Evolutionary conservation across 1,140 invertebrate genomes (phyloP).

Genomic region (Orius insidiosus): DNA sequence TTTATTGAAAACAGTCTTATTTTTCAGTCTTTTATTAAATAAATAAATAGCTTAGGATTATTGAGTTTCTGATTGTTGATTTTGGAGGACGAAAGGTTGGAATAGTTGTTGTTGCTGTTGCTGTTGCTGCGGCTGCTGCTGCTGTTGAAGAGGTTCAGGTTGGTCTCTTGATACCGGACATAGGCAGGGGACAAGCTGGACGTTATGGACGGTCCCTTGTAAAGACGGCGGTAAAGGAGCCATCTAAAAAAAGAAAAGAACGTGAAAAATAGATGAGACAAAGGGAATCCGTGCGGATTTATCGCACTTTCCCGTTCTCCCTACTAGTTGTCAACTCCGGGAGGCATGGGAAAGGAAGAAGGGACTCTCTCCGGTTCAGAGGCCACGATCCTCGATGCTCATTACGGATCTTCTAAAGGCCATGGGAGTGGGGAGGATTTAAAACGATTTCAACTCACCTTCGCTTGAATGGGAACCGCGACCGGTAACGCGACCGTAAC

Average conservation of each 20-base stretch:
- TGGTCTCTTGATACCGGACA: slow-evolving; percentile 13
- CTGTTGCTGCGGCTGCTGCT: background rate
- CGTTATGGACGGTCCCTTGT: slow-evolving; percentile 13
- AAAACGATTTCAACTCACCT: slow-evolving; percentile 8
- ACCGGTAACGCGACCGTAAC: slow-evolving; percentile 8
- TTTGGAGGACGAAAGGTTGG: no score
- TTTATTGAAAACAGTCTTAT: no score
- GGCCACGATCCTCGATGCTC: no score
- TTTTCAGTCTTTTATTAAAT: no score
- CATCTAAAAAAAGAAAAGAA: background rate
- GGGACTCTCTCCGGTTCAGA: no score
- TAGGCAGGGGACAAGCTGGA: slow-evolving; percentile 15
- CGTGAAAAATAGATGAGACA: background rate
- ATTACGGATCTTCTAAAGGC: background rate
- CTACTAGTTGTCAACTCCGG: no score
- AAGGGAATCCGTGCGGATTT: no score
- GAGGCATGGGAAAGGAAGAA: no score
- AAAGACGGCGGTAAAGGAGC: background rate
- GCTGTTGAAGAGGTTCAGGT: background rate
- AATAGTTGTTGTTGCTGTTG: background rate
- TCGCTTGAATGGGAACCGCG: slow-evolving; percentile 10
- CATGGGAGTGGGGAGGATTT: background rate
- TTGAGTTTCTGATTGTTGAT: no score
- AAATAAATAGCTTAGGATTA: no score
- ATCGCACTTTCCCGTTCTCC: no score